Conservation (phyloP, 35 echinoderm and acorn worm species). For the Apostichopus japonicus region DNA sequence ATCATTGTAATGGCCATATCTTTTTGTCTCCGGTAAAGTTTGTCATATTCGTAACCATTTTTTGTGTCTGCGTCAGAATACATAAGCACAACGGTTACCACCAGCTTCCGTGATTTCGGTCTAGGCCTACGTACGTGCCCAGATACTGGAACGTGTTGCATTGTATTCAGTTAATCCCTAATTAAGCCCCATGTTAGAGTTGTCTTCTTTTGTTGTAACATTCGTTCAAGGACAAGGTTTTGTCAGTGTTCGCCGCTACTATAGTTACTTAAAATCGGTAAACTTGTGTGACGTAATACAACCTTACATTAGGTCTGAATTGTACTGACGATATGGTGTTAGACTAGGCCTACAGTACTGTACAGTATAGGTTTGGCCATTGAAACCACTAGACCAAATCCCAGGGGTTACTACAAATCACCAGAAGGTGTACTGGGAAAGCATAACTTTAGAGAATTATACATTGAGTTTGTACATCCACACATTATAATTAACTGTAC, state of each 20-base stretch:
- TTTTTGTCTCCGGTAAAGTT: no score
- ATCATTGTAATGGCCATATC: background rate
- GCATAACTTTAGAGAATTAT: no score
- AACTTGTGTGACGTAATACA: background rate
- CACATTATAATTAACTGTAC: no score
- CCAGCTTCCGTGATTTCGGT: background rate
- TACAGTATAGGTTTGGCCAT: no score
- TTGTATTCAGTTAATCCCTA: constrained; percentile 1
- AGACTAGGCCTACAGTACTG: no score
- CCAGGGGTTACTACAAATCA: no score
- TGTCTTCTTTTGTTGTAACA: background rate
- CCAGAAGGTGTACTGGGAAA: no score
- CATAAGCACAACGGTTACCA: background rate
- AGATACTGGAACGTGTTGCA: constrained; percentile 1
- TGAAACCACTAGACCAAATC: no score
- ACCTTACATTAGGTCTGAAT: background rate
- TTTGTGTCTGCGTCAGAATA: background rate
- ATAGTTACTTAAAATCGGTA: background rate
- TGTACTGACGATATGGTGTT: background rate
- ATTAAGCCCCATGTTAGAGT: background rate
- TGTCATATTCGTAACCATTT: background rate
- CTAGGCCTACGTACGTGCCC: background rate
- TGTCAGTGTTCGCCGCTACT: background rate
- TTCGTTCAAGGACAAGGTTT: background rate
- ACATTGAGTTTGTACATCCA: no score